Evolutionary conservation across 2,113 vertebrate genomes (phyloP), one percentile per base, ranked within the genome.

Genomic region (Cebus imitator): DNA sequence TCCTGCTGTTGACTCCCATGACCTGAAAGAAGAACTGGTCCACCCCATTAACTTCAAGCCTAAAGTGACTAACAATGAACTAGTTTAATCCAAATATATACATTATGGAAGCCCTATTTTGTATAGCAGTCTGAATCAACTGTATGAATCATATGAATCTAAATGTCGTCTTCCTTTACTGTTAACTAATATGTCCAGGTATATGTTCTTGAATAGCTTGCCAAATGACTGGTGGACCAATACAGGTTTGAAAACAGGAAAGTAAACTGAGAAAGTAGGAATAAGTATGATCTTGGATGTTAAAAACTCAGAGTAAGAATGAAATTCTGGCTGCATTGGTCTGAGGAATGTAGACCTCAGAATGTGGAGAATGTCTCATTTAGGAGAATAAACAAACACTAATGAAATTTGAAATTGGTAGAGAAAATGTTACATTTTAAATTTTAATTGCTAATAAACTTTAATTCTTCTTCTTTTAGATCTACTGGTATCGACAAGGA

Each of bases 401-500:
- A 52, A 58, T 23, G 8, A 37, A 79, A 87, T 16, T 68, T 35
- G 8, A 78, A 85, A 11, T 37, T 30, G 11, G 68, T n/a, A 61
- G 45, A 68, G 80, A 87, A 86, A 88, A 82, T 80, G 72, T 72
- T 95, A 66, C 76, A 90, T 84, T 94, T 78, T 30, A 91, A 86
- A 58, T 48, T 94, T 43, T 75, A 89, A 92, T 73, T 90, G 30
- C 45, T 79, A 55, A 58, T 97, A 96, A 97, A 97, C 64, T 88
- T 94, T 78, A 48, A 91, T 87, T 96, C 96, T 35, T 97, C 96
- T 97, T 97, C 96, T 96, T 98, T 93, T 87, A 99, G 99, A 99
- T 99, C 97, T 99, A 99, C 98, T 99, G 99, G 99, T 99, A 99
- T 98, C 99, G 99, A 93, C 99, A 99, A 99, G 99, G 99, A 97